These are phyloP conservation scores for Valencia hispanica DNA, from an alignment of 2,797 vertebrate species.

Conservation along the genomic window DNA sequence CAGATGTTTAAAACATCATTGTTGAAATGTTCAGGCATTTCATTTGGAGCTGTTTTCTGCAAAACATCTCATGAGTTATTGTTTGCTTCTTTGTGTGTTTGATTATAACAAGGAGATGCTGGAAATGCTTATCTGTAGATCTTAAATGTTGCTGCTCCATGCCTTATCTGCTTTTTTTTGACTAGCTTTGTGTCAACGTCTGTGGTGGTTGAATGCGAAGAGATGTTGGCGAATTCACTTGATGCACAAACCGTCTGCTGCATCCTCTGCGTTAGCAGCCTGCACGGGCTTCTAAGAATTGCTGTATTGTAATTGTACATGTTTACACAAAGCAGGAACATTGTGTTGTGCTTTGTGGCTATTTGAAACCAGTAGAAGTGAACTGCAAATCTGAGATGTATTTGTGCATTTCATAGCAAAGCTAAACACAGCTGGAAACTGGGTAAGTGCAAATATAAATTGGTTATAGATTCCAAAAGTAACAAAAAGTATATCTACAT, in stretches of 20 bases:
- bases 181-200: background rate
- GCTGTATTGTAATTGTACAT: constrained; percentile 44
- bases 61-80: constrained; percentile 6
- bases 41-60: background rate
- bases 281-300: constrained; percentile 13
- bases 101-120: background rate
- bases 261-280: constrained; percentile 6
- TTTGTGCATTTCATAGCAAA: background rate
- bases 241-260: constrained; percentile 7
- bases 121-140: background rate
- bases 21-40: constrained; percentile 3
- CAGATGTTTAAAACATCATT: background rate
- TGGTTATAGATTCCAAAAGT: background rate
- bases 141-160: constrained; percentile 12
- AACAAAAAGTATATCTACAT: background rate
- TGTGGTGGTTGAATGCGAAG: background rate
- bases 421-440: constrained; percentile 2
- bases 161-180: constrained; percentile 24
- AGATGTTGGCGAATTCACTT: background rate
- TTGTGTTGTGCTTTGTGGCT: constrained; percentile 2
- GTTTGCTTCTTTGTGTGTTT: background rate
- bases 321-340: constrained; percentile 13
- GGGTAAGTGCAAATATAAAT: constrained; percentile 5
- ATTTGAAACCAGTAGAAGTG: background rate
- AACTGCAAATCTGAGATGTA: background rate